Base-by-base conservation (phyloP, 1,140 invertebrate species). In the Paramacrobiotus metropolitanus region DNA sequence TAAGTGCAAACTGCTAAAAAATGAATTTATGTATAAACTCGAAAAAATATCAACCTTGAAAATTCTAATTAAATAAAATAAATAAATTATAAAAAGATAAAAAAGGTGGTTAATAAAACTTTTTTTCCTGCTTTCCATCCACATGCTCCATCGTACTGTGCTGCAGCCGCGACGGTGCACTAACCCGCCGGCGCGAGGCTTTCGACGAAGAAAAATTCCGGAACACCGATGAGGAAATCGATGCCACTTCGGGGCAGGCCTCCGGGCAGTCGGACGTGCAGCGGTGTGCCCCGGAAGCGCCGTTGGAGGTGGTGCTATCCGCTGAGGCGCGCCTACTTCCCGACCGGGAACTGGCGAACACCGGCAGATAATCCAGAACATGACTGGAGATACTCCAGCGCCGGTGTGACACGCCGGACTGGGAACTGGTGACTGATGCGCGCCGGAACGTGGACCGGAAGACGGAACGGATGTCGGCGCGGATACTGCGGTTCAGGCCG, bases 381-480 rank as follows among this genome's bases (percentile, higher is more conserved):
- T 55, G 48, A 55, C 48, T 55, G 48, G 48, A 55, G 28, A 55
- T 55, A 28, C 48, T 55, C 48, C 48, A 55, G 15, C 48, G 48
- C 9, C 48, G 48, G 9, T 15, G 48, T 9, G 28, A 24, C 4
- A 4, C 24, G 48, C 15, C 48, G 4, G 48, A 24, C 15, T 15
- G 48, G 15, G 48, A 24, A 15, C 15, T 15, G 4, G 4, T 4
- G n/a, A 15, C 9, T n/a, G n/a, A n/a, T 9, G 34, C 34, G 9
- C 34, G 9, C 15, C 15, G 4, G 15, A 20, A 24, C 24, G 24
- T 20, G 15, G 48, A 55, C 9, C 48, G 48, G 4, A 15, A 15
- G 15, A 28, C 9, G 48, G 24, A 9, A 24, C 9, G 28, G 24
- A 55, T 24, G 9, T 55, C 24, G 15, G 15, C 28, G 15, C 48